A percentile compares a stretch with the other conserved stretches of the same genome.
Conservation (phyloP, 2,888 invertebrate species). For the Alitta virens region DNA sequence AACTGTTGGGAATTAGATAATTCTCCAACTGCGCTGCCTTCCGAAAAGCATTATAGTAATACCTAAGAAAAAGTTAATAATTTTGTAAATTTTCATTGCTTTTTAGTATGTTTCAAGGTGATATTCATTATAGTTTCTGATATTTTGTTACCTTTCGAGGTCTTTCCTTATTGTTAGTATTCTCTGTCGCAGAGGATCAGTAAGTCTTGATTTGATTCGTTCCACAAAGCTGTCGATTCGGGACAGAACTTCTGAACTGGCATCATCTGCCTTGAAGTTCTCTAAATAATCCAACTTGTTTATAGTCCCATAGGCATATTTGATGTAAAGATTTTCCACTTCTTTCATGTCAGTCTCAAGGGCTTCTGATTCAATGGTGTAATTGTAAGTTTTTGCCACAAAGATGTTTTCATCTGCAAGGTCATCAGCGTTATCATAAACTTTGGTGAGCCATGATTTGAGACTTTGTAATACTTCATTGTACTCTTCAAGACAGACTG, state of each 20-base stretch:
- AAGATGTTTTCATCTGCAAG: background rate
- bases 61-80: background rate
- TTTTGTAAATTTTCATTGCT: too few relatives aligned
- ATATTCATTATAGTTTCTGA: too few relatives aligned
- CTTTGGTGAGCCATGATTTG: too few relatives aligned
- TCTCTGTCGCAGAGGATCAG: conserved; percentile 19
- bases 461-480: too few relatives aligned
- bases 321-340: background rate
- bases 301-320: conserved; percentile 17
- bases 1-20: conserved; percentile 8
- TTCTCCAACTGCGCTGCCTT: conserved; percentile 21
- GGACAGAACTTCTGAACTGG: conserved; percentile 12
- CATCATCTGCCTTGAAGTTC: conserved; percentile 21
- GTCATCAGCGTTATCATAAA: too few relatives aligned
- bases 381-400: conserved; percentile 7
- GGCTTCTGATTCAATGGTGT: conserved; percentile 2
- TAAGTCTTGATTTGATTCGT: conserved; percentile 20
- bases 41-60: conserved; percentile 20
- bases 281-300: conserved; percentile 19
- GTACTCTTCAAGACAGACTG: too few relatives aligned
- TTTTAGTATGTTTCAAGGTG: too few relatives aligned
- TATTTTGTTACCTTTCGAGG: background rate
- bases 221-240: conserved; percentile 21
- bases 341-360: conserved; percentile 4
- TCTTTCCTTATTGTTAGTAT: conserved; percentile 4